Conservation (phyloP, 2,888 invertebrate genomes). For the Dicroscelio sp. region DNA sequence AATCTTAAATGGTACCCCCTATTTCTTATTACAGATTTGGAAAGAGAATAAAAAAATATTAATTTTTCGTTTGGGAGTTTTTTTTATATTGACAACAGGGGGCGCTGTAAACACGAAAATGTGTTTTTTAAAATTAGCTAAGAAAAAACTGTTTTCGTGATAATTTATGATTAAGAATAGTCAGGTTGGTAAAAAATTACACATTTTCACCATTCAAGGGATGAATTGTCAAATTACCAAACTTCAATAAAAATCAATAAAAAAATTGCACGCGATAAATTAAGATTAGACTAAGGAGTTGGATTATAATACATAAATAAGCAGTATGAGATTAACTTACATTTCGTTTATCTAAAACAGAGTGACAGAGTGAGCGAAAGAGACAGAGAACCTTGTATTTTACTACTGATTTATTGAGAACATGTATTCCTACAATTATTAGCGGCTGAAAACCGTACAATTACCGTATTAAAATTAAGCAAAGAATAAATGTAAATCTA, state of each 20-base stretch:
- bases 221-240: not conserved
- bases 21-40: too few relatives aligned
- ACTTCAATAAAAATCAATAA: not conserved
- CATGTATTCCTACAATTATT: too few relatives aligned
- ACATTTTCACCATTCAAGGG: not conserved
- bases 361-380: too few relatives aligned
- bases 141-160: not conserved
- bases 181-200: not conserved
- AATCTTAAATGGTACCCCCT: too few relatives aligned
- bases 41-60: not conserved
- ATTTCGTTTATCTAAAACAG: too few relatives aligned
- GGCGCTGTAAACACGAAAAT: not conserved
- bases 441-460: too few relatives aligned
- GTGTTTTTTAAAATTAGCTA: not conserved
- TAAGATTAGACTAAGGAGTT: not conserved
- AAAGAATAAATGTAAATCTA: too few relatives aligned
- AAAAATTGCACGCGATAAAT: not conserved
- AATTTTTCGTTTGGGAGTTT: not conserved
- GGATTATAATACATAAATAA: not conserved
- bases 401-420: too few relatives aligned
- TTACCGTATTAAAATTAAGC: too few relatives aligned
- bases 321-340: not conserved
- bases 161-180: not conserved
- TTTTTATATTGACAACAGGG: not conserved
- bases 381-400: too few relatives aligned